Conservation (phyloP, 2,113 vertebrate genomes). For the Phodopus roborovskii region DNA sequence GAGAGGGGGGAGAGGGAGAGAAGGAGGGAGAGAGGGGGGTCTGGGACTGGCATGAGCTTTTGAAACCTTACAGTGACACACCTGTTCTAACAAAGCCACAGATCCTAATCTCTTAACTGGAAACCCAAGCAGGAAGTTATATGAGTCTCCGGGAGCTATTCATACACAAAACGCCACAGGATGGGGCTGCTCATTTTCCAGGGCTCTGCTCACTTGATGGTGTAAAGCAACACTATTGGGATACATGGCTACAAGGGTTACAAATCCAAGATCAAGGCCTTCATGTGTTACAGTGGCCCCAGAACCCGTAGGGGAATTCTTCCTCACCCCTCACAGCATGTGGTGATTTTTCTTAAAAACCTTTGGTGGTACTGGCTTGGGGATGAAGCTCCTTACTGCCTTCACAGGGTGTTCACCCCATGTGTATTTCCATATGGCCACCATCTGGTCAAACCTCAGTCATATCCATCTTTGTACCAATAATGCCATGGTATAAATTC, state of each 20-base stretch:
- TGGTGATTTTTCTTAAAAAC: neutral
- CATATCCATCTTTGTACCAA: neutral
- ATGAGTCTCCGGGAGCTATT: neutral
- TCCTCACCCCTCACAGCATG: neutral
- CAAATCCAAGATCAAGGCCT: neutral
- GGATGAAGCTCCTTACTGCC: neutral
- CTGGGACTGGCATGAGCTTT: neutral
- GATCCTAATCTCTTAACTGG: neutral
- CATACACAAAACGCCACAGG: neutral
- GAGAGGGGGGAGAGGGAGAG: neutral
- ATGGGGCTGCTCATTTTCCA: neutral
- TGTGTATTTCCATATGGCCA: neutral
- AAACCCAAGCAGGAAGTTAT: neutral
- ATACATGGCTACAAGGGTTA: neutral
- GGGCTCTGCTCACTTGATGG: neutral
- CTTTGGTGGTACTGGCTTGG: neutral
- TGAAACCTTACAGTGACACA: neutral
- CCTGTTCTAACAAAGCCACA: neutral
- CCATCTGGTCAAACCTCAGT: neutral
- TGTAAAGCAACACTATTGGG: neutral
- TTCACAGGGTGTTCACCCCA: neutral
- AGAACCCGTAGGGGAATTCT: neutral
- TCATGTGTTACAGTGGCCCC: neutral
- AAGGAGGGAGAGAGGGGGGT: too few relatives aligned
- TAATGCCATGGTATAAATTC: neutral